Conservation (phyloP, 37 sponge, comb jelly and placozoan genomes). For the Chondrilla cf. caribensis region DNA sequence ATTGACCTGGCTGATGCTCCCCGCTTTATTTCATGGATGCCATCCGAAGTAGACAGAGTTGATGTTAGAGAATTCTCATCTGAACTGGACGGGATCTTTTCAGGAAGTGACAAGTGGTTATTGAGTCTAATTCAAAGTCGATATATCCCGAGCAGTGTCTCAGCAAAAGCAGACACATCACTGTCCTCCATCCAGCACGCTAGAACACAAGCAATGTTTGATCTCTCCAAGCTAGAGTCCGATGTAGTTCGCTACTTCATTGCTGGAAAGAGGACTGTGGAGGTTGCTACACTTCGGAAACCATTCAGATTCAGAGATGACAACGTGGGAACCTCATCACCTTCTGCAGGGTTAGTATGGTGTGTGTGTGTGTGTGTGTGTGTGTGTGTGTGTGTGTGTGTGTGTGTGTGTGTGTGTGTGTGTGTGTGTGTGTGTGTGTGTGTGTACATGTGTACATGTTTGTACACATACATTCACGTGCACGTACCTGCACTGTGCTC, state of each 20-base stretch:
- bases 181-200: not conserved
- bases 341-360: not conserved
- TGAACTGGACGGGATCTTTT: not conserved
- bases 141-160: not conserved
- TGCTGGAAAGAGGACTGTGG: conserved; percentile 68
- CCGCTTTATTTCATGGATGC: not conserved
- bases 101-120: conserved; percentile 4
- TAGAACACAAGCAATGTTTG: conserved; percentile 24
- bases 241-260: conserved; percentile 58
- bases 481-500: not conserved
- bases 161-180: not conserved
- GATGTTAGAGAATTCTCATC: conserved; percentile 11
- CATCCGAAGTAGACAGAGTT: not conserved
- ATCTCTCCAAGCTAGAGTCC: conserved; percentile 51
- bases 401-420: not conserved
- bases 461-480: not conserved
- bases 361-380: not conserved
- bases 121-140: conserved; percentile 63
- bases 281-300: conserved; percentile 27
- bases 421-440: not conserved
- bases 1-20: not conserved
- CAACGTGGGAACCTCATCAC: not conserved
- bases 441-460: not conserved
- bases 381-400: not conserved
- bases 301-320: conserved; percentile 59